Evolutionary conservation across 2,113 vertebrate species (phyloP).

Genomic region (Sprattus sprattus): DNA sequence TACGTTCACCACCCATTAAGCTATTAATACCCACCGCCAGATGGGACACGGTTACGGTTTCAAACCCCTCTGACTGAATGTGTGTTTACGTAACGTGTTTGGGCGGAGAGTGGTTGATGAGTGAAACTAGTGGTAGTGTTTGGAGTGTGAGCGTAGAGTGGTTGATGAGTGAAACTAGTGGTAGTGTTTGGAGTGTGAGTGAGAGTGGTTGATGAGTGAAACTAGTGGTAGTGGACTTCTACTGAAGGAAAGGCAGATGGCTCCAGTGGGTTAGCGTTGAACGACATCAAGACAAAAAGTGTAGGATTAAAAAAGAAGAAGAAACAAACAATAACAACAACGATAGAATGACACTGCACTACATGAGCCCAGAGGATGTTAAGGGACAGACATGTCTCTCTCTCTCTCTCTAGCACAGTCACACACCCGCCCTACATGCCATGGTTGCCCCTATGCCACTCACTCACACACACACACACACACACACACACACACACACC

Average conservation of each 20-base stretch:
- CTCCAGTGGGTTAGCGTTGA: neutral
- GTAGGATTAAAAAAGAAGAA: neutral
- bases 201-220: neutral
- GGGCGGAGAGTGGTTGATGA: no score
- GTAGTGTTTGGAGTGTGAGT: neutral
- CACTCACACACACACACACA: constrained; percentile 31
- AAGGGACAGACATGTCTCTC: neutral
- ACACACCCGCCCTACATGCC: constrained; percentile 61
- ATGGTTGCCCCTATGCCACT: constrained; percentile 54
- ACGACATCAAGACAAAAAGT: neutral
- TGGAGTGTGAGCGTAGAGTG: no score
- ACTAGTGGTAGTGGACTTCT: neutral
- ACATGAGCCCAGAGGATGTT: neutral
- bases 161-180: neutral
- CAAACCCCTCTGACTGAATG: no score
- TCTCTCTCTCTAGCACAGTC: constrained; percentile 43
- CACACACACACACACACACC: constrained; percentile 52
- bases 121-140: neutral
- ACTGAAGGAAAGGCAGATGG: neutral
- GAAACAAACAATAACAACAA: neutral
- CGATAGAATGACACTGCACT: neutral
- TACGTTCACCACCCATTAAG: neutral
- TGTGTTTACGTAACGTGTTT: no score
- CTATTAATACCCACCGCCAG: neutral
- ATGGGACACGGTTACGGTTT: neutral